Evolutionary conservation across 2,797 vertebrate species (phyloP), one percentile per base, ranked within the genome.

Genomic region (Gymnopithys bicolor): DNA sequence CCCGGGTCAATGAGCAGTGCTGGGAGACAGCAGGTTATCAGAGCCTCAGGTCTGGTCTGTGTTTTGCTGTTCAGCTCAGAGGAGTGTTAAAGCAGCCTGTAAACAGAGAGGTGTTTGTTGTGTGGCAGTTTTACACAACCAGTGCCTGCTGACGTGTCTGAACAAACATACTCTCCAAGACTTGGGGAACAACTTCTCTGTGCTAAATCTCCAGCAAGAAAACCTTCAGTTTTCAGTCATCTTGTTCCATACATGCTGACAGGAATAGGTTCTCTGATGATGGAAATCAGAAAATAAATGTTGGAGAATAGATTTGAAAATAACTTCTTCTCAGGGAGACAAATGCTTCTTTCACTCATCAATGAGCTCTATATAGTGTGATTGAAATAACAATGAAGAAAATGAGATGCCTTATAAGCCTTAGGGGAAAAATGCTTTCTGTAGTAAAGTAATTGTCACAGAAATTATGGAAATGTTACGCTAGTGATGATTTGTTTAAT

Each of bases 401-500:
- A 96, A 91, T 88, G 93, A 90, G 81, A 94, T 94, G 87, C 76
- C 79, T 95, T 94, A 58, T 27, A 95, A 96, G 82, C 91, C 91
- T 96, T 97, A 90, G 86, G 95, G 94, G 91, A 96, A 90, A 80
- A 91, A 91, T n/a, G 60, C 84, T 92, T 96, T 95, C 89, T 95
- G 48, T 75, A 93, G 76, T 93, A 91, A 91, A 97, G 95, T 84
- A 92, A 91, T 96, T 97, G 91, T 95, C 91, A 93, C 90, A 94
- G 81, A 95, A 96, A 96, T 96, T 95, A 95, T 93, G 90, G 94
- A 97, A 84, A 96, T 95, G 71, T 87, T 96, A 93, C 56, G 73
- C 80, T 89, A 81, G 95, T 95, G 96, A 96, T 97, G 87, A 97
- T 95, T 96, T 97, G 75, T 96, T 96, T 96, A 95, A 90, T 95